phyloP scores from a whole-genome alignment of 1,140 invertebrate genomes.

The Steinernema khuongi region DNA sequence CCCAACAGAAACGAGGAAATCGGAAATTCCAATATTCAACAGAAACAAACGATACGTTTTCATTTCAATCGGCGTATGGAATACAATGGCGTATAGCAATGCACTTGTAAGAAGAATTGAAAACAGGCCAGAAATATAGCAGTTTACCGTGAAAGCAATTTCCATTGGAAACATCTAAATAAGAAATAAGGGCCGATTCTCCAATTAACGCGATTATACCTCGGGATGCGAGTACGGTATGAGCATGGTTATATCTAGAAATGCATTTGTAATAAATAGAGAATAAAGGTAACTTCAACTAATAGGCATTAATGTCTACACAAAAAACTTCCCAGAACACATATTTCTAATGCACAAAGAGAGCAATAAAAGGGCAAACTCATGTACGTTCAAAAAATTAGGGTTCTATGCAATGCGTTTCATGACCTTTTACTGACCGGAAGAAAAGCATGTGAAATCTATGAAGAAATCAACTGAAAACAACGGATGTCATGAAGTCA shows the following conservation, averaged over 20 bases:
- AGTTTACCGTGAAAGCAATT: background rate
- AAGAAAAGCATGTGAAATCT: too few relatives aligned
- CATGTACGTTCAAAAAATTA: too few relatives aligned
- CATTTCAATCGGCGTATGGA: conserved; percentile 23
- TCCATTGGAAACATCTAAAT: conserved; percentile 13
- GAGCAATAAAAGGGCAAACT: too few relatives aligned
- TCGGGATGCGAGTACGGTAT: background rate
- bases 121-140: background rate
- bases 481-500: too few relatives aligned
- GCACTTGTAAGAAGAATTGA: background rate
- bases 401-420: too few relatives aligned
- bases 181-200: background rate
- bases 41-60: conserved; percentile 19
- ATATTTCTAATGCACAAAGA: too few relatives aligned
- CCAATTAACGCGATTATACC: background rate
- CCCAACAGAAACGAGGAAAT: background rate
- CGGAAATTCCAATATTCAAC: background rate
- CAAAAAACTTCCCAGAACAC: too few relatives aligned
- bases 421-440: too few relatives aligned
- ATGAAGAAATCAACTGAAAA: too few relatives aligned
- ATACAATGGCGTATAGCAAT: conserved; percentile 18
- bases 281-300: background rate
- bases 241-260: background rate
- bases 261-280: background rate
- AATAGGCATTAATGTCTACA: too few relatives aligned